phyloP scores from a whole-genome alignment of 2,797 vertebrate genomes.

The Pantherophis alleghaniensis region DNA sequence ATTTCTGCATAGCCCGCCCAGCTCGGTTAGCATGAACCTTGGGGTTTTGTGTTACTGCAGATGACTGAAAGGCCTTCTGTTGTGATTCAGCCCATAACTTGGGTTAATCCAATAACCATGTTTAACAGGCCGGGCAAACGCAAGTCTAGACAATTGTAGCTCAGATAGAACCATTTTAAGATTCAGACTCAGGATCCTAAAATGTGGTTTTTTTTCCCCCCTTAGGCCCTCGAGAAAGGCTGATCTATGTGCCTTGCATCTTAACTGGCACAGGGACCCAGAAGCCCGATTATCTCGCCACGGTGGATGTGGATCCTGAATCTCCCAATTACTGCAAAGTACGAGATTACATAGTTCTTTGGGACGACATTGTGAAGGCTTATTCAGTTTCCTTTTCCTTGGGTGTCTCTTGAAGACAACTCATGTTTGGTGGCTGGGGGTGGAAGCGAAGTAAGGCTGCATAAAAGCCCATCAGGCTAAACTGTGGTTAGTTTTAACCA shows the following conservation, averaged over 20 bases:
- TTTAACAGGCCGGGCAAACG: background rate
- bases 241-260: conserved; percentile 88
- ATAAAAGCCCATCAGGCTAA: background rate
- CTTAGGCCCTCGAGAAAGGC: conserved; percentile 80
- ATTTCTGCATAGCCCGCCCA: background rate
- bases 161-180: background rate
- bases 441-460: background rate
- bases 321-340: conserved; percentile 85
- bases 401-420: background rate
- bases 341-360: background rate
- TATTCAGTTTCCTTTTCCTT: background rate
- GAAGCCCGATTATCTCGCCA: conserved; percentile 89
- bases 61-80: background rate
- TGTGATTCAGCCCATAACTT: background rate
- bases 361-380: background rate
- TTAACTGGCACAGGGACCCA: conserved; percentile 77
- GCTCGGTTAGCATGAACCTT: background rate
- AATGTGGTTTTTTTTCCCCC: fast-evolving
- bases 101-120: background rate
- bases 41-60: background rate
- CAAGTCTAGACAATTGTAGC: background rate
- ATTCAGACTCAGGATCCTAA: background rate
- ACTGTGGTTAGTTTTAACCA: background rate
- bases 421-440: background rate
- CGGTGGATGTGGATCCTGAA: conserved; percentile 82